Base-by-base conservation (phyloP, 2,797 vertebrate genomes). In the Podarcis siculus region DNA sequence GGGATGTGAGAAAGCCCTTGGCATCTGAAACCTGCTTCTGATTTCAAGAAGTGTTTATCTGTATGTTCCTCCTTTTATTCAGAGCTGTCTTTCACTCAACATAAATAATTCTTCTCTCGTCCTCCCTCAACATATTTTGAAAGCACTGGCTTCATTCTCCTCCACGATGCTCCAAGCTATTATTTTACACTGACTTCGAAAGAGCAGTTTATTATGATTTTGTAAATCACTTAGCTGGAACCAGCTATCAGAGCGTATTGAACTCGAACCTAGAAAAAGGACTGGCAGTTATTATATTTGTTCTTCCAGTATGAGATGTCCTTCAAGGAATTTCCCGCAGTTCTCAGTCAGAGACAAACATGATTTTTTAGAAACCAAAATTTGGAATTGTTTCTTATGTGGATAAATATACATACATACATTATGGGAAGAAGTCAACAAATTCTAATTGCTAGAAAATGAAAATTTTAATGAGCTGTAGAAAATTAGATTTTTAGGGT, bases 121-220 rank as follows among this genome's bases (percentile, higher is more conserved):
- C 32, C 39, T 85, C 15, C 67, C 15, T 79, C 17, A 80, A 80
- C 58, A 72, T 73, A 73, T 73, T 83, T 81, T 79, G 17, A 64
- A 89, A 90, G 0, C 19, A 45, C 86, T 88, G 72, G 67, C 35
- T 87, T 76, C 49, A 82, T 90, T 93, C 89, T 73, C 7, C n/a
- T 85, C 4, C 8, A 75, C 45, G 91, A 77, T 1, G 35, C 32
- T 84, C 12, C 0, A 0, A 89, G 86, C 35, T 10, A 45, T 86
- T 93, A n/a, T 91, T 93, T 91, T 89, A 89, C 19, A 90, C 76
- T 89, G 87, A 58, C 35, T 88, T 90, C 71, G 87, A 79, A 93
- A 87, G 9, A 0, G 79, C 39, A 58, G 61, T 81, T 89, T 39
- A 49, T 83, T 89, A 73, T 75, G 55, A 80, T 85, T 89, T 39